Evolutionary conservation across 2,113 vertebrate species (phyloP).

Genomic region (Passer montanus): DNA sequence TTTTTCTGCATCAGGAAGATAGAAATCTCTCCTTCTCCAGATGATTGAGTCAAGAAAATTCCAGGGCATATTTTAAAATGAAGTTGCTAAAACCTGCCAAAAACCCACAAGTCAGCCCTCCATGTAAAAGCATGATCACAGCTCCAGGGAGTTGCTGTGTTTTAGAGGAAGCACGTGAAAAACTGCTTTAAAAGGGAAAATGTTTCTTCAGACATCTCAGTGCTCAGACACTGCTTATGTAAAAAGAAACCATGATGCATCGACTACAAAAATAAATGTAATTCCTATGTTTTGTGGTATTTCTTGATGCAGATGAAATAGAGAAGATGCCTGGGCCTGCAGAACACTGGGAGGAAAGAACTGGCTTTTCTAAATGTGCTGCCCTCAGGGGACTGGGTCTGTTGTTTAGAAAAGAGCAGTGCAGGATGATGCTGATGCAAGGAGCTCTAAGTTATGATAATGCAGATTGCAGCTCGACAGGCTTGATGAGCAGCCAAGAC

Average conservation of each 20-base stretch:
- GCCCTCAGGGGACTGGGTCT: background rate
- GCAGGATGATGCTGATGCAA: conserved; percentile 27
- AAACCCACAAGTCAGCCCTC: background rate
- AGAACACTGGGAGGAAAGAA: background rate
- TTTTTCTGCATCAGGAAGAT: background rate
- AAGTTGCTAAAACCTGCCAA: background rate
- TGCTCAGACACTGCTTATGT: background rate
- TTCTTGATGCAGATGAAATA: background rate
- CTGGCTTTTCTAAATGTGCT: conserved; percentile 24
- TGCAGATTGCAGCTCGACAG: background rate
- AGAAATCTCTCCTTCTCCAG: background rate
- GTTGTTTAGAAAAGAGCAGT: conserved; percentile 21
- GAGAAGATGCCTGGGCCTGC: background rate
- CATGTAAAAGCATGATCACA: background rate
- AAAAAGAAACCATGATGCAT: background rate
- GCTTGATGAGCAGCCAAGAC: background rate
- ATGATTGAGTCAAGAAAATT: background rate
- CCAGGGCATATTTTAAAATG: background rate
- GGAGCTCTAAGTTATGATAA: conserved; percentile 10
- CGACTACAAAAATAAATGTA: conserved; percentile 9
- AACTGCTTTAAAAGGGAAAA: conserved; percentile 9
- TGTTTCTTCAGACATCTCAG: background rate
- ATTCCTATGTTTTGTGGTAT: background rate
- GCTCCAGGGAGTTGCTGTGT: background rate
- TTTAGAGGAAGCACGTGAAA: background rate